Evolutionary conservation across 2,888 invertebrate genomes (phyloP).

Genomic region (Ectropis crepuscularia): DNA sequence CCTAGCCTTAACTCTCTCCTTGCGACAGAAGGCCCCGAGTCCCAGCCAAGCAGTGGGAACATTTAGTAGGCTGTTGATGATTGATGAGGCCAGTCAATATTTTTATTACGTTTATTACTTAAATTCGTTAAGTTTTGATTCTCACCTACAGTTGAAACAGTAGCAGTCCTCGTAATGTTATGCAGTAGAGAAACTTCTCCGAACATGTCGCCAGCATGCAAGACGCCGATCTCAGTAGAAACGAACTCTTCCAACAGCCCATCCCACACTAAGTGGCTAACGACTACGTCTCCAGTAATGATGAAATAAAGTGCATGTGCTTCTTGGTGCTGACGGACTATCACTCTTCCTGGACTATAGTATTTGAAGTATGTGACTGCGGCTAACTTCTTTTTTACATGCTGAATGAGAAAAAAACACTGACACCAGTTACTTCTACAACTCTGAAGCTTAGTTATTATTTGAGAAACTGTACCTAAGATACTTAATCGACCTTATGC

Average conservation of each 20-base stretch:
- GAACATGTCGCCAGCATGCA: slow-evolving; percentile 86
- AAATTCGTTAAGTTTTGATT: slow-evolving; percentile 11
- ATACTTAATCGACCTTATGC: no score
- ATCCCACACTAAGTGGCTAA: slow-evolving; percentile 81
- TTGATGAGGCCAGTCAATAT: no score
- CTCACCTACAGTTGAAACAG: slow-evolving; percentile 83
- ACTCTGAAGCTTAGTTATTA: no score
- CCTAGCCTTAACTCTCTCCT: no score
- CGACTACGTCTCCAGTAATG: slow-evolving; percentile 81
- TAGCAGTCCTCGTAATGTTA: slow-evolving; percentile 85
- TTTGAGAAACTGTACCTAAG: no score
- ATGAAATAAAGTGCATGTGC: slow-evolving; percentile 87
- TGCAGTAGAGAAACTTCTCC: slow-evolving; percentile 88
- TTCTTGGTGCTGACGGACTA: slow-evolving; percentile 86
- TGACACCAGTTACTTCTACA: not conserved
- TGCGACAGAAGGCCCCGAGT: no score
- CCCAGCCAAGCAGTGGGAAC: no score
- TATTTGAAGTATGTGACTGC: slow-evolving; percentile 86
- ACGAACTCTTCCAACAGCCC: slow-evolving; percentile 73
- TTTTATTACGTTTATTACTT: no score
- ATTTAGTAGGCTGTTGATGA: no score
- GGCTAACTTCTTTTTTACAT: slow-evolving; percentile 74
- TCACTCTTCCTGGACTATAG: slow-evolving; percentile 82
- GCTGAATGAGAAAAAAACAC: slow-evolving; percentile 2
- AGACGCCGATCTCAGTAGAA: slow-evolving; percentile 76